phyloP scores from a whole-genome alignment of 2,797 vertebrate genomes.

The Allobates femoralis region DNA sequence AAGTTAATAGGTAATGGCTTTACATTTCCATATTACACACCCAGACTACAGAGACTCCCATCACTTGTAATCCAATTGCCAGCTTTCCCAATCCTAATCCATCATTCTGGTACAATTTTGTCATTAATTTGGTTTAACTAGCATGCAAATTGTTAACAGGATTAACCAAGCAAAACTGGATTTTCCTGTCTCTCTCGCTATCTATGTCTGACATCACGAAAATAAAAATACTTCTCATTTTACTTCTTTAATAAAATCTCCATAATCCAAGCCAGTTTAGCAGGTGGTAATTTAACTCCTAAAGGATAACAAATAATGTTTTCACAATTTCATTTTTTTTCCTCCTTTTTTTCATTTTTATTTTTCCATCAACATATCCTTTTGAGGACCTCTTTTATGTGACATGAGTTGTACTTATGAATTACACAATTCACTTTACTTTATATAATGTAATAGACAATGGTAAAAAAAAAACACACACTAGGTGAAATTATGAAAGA shows the following conservation, averaged over 20 bases:
- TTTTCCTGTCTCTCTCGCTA: neutral
- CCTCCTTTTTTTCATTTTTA: too few species aligned
- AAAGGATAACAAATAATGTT: too few species aligned
- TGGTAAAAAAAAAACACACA: too few species aligned
- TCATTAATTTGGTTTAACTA: conserved; percentile 36
- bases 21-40: neutral
- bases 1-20: neutral
- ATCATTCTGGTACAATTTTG: conserved; percentile 1
- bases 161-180: conserved; percentile 23
- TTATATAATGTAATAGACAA: too few species aligned
- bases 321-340: too few species aligned
- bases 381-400: too few species aligned
- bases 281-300: too few species aligned
- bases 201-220: neutral
- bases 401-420: too few species aligned
- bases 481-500: too few species aligned
- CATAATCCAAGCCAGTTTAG: too few species aligned
- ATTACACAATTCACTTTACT: too few species aligned
- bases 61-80: conserved; percentile 19
- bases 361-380: too few species aligned
- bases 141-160: conserved; percentile 40
- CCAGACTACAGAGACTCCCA: conserved; percentile 19
- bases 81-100: conserved; percentile 20
- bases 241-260: neutral
- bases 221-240: neutral